phyloP scores from a whole-genome alignment of 2,113 vertebrate genomes.

The Charina bottae region DNA sequence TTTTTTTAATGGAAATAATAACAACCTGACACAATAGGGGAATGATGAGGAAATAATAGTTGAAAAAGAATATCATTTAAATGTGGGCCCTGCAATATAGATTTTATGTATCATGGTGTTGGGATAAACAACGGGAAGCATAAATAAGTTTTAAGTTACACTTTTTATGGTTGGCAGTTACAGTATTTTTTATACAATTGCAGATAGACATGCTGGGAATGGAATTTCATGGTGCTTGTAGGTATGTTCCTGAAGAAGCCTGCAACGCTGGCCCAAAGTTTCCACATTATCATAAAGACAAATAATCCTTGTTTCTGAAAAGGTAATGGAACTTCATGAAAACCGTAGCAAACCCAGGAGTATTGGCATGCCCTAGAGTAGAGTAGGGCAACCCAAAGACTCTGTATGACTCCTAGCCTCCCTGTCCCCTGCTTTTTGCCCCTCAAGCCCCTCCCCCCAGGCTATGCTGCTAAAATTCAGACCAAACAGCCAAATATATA shows the following conservation, averaged over 20 bases:
- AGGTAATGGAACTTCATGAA: neutral
- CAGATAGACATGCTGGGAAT: neutral
- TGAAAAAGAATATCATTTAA: constrained; percentile 28
- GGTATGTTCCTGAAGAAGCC: neutral
- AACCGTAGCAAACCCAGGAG: neutral
- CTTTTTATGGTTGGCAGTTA: neutral
- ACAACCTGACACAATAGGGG: constrained; percentile 8
- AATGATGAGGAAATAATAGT: constrained; percentile 27
- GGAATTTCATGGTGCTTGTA: neutral
- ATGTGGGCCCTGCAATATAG: neutral
- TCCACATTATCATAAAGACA: neutral
- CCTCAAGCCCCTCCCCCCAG: neutral
- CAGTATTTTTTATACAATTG: neutral
- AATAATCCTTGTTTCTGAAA: neutral
- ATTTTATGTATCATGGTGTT: neutral
- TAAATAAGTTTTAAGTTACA: neutral
- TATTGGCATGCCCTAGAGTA: neutral
- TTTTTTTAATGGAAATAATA: constrained; percentile 10
- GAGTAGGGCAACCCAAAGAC: neutral
- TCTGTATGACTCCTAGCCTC: neutral
- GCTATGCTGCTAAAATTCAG: neutral
- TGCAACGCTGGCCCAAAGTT: neutral
- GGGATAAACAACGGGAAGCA: too few relatives aligned
- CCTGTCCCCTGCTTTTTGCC: neutral
- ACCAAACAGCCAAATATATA: neutral